Evolutionary conservation across 2,797 vertebrate species (phyloP).

Genomic region (Pogoniulus pusillus): DNA sequence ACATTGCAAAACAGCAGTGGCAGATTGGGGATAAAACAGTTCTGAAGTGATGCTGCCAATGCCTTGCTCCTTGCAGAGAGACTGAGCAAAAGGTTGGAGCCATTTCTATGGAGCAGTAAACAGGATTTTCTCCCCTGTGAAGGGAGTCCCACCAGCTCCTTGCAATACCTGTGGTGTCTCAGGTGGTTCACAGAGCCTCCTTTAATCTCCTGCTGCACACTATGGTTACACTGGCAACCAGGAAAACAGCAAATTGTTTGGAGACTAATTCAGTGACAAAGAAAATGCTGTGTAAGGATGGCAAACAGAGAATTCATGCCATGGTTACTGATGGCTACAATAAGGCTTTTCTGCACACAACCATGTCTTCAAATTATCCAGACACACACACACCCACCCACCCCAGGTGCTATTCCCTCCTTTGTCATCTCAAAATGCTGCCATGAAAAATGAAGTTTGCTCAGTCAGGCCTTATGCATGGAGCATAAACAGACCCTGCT

Average conservation of each 20-base stretch:
- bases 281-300: neutral
- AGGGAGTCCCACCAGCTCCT: neutral
- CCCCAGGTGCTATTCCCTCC: neutral
- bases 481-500: neutral
- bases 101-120: neutral
- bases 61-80: neutral
- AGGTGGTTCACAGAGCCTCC: neutral
- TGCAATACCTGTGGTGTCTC: neutral
- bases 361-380: neutral
- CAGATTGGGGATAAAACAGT: neutral
- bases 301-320: slow-evolving; percentile 7
- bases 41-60: slow-evolving; percentile 16
- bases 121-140: neutral
- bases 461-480: neutral
- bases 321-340: slow-evolving; percentile 42
- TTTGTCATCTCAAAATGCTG: neutral
- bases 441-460: neutral
- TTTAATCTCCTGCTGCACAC: neutral
- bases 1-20: neutral
- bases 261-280: slow-evolving; percentile 10
- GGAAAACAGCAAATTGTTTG: neutral
- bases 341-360: neutral
- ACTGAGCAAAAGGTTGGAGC: neutral
- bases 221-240: neutral
- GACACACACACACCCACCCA: neutral